Conservation (phyloP, 2,888 invertebrate species). For the Metalampra italica region DNA sequence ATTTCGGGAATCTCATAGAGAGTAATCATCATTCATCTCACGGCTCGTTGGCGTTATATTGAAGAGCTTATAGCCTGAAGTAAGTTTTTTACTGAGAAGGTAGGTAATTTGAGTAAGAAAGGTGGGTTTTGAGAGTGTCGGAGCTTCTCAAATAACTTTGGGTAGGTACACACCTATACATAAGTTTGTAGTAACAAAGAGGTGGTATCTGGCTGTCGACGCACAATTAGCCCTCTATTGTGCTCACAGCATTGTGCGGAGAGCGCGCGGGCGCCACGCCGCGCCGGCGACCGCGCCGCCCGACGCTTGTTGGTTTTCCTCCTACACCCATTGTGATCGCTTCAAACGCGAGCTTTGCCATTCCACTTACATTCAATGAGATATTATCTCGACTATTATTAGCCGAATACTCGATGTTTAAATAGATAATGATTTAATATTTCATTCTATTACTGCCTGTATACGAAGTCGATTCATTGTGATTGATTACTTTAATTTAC, state of each 20-base stretch:
- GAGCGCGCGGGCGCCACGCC: conserved; percentile 49
- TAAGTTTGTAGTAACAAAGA: conserved; percentile 37
- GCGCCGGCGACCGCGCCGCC: conserved; percentile 35
- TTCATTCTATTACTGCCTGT: conserved; percentile 26
- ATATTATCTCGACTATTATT: conserved; percentile 64
- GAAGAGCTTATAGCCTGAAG: conserved; percentile 36
- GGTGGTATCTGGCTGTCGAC: conserved; percentile 62
- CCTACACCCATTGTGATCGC: conserved; percentile 70
- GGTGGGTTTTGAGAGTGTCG: not conserved
- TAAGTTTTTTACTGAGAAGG: conserved; percentile 31
- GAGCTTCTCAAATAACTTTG: not conserved
- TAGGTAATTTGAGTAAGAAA: conserved; percentile 5
- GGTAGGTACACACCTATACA: not conserved
- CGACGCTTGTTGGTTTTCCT: conserved; percentile 55
- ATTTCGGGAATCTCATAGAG: conserved; percentile 70
- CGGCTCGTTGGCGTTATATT: conserved; percentile 62
- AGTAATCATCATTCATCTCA: conserved; percentile 71
- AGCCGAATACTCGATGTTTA: conserved; percentile 51
- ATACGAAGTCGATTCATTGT: conserved; percentile 45
- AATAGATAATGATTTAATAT: conserved; percentile 58
- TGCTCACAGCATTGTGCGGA: conserved; percentile 44
- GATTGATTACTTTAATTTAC: conserved; percentile 54
- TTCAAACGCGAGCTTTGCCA: conserved; percentile 55
- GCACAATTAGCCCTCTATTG: conserved; percentile 73
- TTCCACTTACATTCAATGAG: conserved; percentile 55